Percentiles rank a stretch among this genome's conserved stretches.
Evolutionary conservation across 2,888 invertebrate species (phyloP).

Genomic region (Habroteleia sp.): DNA sequence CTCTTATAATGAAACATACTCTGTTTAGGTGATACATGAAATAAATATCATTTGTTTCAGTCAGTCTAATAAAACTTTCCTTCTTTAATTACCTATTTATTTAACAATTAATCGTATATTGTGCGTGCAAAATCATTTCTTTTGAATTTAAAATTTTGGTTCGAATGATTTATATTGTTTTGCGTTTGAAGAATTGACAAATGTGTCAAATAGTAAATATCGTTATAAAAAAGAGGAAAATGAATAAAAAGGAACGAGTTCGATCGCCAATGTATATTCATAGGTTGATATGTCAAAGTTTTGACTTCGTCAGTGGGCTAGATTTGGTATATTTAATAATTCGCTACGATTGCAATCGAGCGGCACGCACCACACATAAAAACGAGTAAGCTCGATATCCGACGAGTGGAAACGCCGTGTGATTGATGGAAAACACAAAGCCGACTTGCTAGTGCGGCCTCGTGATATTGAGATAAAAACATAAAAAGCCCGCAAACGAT

Average conservation of each 20-base stretch:
- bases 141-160: too few species aligned
- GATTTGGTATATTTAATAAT: constrained; percentile 78
- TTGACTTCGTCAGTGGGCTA: constrained; percentile 69
- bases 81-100: constrained; percentile 12
- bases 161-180: too few species aligned
- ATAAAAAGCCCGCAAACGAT: constrained; percentile 77
- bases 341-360: constrained; percentile 77
- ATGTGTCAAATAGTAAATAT: constrained; percentile 39
- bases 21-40: constrained; percentile 76
- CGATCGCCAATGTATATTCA: constrained; percentile 49
- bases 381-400: constrained; percentile 75
- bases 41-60: constrained; percentile 79
- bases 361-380: constrained; percentile 72
- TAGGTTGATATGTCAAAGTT: constrained; percentile 64
- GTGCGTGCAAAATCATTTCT: too few species aligned
- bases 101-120: constrained; percentile 2
- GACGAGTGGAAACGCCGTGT: constrained; percentile 75
- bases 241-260: constrained; percentile 32
- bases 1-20: constrained; percentile 58
- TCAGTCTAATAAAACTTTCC: constrained; percentile 22
- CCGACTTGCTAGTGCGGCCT: constrained; percentile 65
- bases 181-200: constrained; percentile 24
- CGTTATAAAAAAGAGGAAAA: constrained; percentile 28
- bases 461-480: constrained; percentile 75
- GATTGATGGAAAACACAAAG: constrained; percentile 80